Evolutionary conservation across 2,113 vertebrate genomes (phyloP), one percentile per base, ranked within the genome.

Genomic region (Chamaea fasciata): DNA sequence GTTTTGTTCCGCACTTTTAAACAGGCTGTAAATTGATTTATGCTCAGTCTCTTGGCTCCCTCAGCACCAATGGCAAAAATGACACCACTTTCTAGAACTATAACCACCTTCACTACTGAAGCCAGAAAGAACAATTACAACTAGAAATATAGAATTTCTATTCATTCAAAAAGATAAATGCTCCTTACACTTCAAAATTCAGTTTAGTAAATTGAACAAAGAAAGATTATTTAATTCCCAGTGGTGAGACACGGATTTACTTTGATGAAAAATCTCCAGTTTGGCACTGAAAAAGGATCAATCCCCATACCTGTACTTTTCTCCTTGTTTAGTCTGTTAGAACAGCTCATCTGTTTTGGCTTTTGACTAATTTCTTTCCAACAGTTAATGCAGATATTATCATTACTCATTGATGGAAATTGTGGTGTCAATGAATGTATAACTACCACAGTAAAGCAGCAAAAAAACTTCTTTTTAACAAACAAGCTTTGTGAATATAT

Each of bases 21-120:
- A 71, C 19, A 92, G 68, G 49, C 83, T 96, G 37, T 65, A 94
- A 95, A 96, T 92, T 97, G 88, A 92, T 96, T 95, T 95, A 71
- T 92, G 83, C 71, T 94, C 92, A 65, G 44, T 52, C 80, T 53
- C 39, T 82, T 77, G 62, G 39, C 69, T 96, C 83, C 70, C 67
- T 75, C 47, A 63, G 63, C 83, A 73, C 59, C 91, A 90, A n/a
- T 39, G 74, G 83, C 79, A 94, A 81, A 96, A 93, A 89, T 73
- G 35, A 90, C 75, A 92, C 39, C 44, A 65, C 87, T 76, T 96
- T 95, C 80, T 92, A 94, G 91, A 83, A 91, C 91, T 92, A 83
- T 88, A 92, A 92, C 78, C 64, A 83, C 44, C 17, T 70, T 96
- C 75, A 55, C 53, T 89, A 60, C 55, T 62, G 89, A 91, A 71